Evolutionary conservation across 2,113 vertebrate species (phyloP).

Genomic region (Forbesichthys agassizii): DNA sequence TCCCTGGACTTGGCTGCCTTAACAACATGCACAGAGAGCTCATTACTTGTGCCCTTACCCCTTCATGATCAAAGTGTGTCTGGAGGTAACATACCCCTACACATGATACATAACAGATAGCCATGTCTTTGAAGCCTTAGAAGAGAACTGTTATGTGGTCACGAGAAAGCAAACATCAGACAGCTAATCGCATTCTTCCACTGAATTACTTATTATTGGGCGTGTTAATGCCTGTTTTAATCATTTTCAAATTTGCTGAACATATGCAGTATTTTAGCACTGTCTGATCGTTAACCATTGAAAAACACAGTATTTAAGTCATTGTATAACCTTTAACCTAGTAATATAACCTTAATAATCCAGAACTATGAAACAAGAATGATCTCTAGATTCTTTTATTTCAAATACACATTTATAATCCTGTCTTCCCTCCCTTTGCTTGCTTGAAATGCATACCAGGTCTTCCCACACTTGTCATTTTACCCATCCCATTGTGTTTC

Average conservation of each 20-base stretch:
- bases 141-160: constrained; percentile 22
- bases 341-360: neutral
- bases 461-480: constrained; percentile 33
- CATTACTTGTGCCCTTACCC: constrained; percentile 33
- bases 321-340: neutral
- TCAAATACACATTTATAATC: neutral
- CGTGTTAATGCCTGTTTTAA: too few species aligned
- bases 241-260: too few species aligned
- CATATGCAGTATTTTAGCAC: neutral
- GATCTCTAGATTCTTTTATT: neutral
- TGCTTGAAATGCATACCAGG: constrained; percentile 40
- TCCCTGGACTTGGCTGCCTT: neutral
- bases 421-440: constrained; percentile 6
- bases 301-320: neutral
- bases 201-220: neutral
- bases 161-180: constrained; percentile 14
- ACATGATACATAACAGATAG: constrained; percentile 35
- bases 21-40: constrained; percentile 20
- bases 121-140: constrained; percentile 30
- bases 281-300: neutral
- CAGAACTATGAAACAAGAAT: neutral
- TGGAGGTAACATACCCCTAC: constrained; percentile 42
- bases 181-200: neutral
- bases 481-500: constrained; percentile 54
- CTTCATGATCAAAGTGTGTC: constrained; percentile 59